Base-by-base conservation (phyloP, 2,113 vertebrate genomes). In the Struthidea cinerea region DNA sequence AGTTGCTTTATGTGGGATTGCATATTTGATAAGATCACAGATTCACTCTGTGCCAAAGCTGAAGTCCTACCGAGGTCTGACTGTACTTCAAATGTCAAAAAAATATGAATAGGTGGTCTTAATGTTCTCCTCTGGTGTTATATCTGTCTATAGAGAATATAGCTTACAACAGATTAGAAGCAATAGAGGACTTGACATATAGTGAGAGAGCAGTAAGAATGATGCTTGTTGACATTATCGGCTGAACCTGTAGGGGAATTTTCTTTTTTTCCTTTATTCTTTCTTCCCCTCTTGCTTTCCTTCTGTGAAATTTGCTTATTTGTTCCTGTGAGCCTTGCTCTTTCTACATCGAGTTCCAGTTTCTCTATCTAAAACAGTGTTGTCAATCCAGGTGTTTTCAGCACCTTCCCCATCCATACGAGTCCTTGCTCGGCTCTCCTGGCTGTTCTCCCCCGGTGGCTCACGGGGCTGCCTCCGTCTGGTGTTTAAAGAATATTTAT, bases 101-200 rank as follows among this genome's bases (percentile, higher is more conserved):
- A 97, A 95, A 90, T 85, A 97, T 97, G 95, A 97, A 97, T 96
- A 96, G 97, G 97, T 96, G 98, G 97, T 97, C 97, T 96, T 94
- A 73, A 88, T 93, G 94, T 91, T 96, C 95, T 97, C 96, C 96
- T 91, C 93, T 90, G 87, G 96, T 93, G 64, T 96, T 94, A 87
- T 92, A 91, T 96, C 98, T 98, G 96, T 97, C 97, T 97, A 92
- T 77, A 79, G 97, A 97, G 97, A 97, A 95, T 97, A 97, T 84
- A 94, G 98, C 92, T 98, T 96, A 97, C 96, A 97, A 85, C 96
- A 98, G 98, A 97, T 98, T 97, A 98, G 96, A 97, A 94, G 97
- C 97, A 97, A 96, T 97, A 97, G 92, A 91, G 42, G 95, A 94
- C 95, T 95, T 96, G 87, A 97, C 97, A 91, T 91, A 93, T 28